Conservation (phyloP, 2,113 vertebrate species). For the Zootoca vivipara region DNA sequence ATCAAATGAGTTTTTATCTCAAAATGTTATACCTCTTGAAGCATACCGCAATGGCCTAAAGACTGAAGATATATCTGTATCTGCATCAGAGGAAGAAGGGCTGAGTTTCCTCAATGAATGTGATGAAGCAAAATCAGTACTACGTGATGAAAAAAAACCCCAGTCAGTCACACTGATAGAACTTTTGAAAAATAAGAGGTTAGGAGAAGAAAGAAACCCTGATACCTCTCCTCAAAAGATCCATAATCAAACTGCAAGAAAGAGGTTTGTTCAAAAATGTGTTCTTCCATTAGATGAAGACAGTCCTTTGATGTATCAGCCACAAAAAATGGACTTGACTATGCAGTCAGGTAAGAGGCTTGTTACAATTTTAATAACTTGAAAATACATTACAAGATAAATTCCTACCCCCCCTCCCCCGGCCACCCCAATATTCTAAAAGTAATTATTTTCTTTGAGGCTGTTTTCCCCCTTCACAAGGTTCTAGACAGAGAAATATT, state of each 20-base stretch:
- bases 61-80: conserved; percentile 81
- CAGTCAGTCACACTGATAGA: conserved; percentile 88
- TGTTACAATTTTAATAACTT: conserved; percentile 36
- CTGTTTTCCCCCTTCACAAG: conserved; percentile 63
- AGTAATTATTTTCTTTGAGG: conserved; percentile 54
- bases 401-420: neutral
- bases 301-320: conserved; percentile 80
- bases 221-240: conserved; percentile 79
- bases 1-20: conserved; percentile 82
- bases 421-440: conserved; percentile 5
- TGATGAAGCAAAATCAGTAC: conserved; percentile 80
- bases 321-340: conserved; percentile 84
- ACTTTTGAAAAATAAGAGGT: conserved; percentile 86
- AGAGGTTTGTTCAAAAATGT: conserved; percentile 86
- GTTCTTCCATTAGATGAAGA: conserved; percentile 85
- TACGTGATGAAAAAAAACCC: conserved; percentile 77
- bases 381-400: neutral
- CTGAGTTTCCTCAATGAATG: conserved; percentile 78
- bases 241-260: conserved; percentile 82
- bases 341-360: conserved; percentile 84
- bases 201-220: conserved; percentile 83
- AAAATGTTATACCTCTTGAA: conserved; percentile 84
- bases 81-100: conserved; percentile 78
- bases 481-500: conserved; percentile 43
- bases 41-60: conserved; percentile 86